These are phyloP conservation scores for Ochropleura plecta DNA, from an alignment of 2,888 invertebrate genomes.

Conservation along the genomic window DNA sequence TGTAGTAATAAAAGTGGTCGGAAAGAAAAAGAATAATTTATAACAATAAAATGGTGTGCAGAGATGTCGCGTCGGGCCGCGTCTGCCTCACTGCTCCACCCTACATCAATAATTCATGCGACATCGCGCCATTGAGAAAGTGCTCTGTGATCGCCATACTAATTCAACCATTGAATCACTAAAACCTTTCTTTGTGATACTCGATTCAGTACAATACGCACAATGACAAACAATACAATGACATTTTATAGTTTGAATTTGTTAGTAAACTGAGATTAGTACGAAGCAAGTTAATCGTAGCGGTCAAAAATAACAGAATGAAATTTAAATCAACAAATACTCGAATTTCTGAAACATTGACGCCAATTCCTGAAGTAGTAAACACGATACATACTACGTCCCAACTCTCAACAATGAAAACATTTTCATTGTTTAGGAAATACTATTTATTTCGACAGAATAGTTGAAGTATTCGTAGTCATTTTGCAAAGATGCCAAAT, in stretches of 20 bases:
- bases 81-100: constrained; percentile 72
- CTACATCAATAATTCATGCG: constrained; percentile 88
- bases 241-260: constrained; percentile 48
- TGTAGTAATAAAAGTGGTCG: constrained; percentile 76
- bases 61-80: constrained; percentile 71
- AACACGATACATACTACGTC: constrained; percentile 41
- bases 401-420: constrained; percentile 40
- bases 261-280: constrained; percentile 42
- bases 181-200: constrained; percentile 78
- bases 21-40: constrained; percentile 80
- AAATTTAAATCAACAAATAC: constrained; percentile 27
- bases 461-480: not conserved
- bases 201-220: constrained; percentile 58
- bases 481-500: not conserved
- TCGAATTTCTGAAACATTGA: constrained; percentile 44
- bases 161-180: constrained; percentile 84
- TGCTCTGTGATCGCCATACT: constrained; percentile 89
- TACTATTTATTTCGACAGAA: constrained; percentile 1
- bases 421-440: constrained; percentile 42
- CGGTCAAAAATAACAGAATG: constrained; percentile 22
- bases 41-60: constrained; percentile 82
- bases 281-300: not conserved
- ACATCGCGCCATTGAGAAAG: constrained; percentile 89
- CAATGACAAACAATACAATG: constrained; percentile 62
- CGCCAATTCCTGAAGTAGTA: constrained; percentile 45